Evolutionary conservation across 1,140 invertebrate genomes (phyloP).

Genomic region (Aphelinus atriplicis): DNA sequence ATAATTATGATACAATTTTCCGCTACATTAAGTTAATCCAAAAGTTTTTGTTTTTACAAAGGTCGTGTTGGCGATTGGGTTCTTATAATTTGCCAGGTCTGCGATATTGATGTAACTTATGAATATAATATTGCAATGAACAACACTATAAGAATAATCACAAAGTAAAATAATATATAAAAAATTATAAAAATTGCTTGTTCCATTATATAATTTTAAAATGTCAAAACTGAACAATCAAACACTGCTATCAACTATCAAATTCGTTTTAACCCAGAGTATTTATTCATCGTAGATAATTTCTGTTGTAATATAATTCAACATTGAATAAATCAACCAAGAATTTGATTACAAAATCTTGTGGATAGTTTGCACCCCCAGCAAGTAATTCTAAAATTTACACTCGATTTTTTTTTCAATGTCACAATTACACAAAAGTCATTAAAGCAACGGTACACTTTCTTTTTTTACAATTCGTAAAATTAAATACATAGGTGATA

Average conservation of each 20-base stretch:
- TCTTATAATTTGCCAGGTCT: neutral
- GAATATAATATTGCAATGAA: too few relatives aligned
- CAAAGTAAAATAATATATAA: constrained; percentile 22
- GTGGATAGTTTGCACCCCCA: neutral
- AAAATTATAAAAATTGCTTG: constrained; percentile 33
- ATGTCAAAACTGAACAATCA: constrained; percentile 10
- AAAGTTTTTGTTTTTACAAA: constrained; percentile 28
- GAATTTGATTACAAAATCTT: constrained; percentile 27
- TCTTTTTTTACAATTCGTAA: constrained; percentile 20
- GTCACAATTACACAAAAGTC: constrained; percentile 15
- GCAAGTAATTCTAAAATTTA: constrained; percentile 24
- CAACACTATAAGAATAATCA: too few relatives aligned
- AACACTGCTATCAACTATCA: constrained; percentile 25
- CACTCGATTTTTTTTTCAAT: constrained; percentile 5
- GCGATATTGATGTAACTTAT: constrained; percentile 1
- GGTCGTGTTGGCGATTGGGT: neutral
- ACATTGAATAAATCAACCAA: constrained; percentile 13
- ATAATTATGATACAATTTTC: constrained; percentile 23
- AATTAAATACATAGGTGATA: constrained; percentile 8
- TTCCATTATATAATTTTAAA: constrained; percentile 23
- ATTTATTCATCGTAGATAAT: constrained; percentile 31
- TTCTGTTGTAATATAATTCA: constrained; percentile 13
- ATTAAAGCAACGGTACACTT: constrained; percentile 7
- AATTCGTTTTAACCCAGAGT: constrained; percentile 20
- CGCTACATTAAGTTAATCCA: constrained; percentile 5